Base-by-base conservation (phyloP, 2,888 invertebrate species). In the Xiphydria camelus region DNA sequence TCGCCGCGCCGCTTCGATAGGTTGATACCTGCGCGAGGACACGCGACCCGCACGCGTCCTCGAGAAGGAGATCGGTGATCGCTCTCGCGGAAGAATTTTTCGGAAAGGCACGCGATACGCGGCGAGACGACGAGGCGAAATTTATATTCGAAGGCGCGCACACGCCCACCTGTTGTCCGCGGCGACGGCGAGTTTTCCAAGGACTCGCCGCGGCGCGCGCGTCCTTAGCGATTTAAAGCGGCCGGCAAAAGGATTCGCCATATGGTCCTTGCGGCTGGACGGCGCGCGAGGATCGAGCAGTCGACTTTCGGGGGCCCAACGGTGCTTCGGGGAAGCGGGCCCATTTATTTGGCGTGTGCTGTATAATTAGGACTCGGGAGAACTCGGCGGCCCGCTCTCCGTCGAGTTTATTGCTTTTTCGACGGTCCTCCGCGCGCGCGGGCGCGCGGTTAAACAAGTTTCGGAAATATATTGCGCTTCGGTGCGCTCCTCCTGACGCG, bases 231-330 rank as follows among this genome's bases (percentile, higher is more conserved):
- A 64, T 61, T 59, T 62, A 43, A 44, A 41, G 38, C 49, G 53
- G 50, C 54, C 57, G 56, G 63, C 57, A 55, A 69, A 70, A 72
- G 68, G 68, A 71, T 72, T 73, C 70, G 68, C 73, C 73, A 73
- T 73, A 73, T 73, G 73, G 72, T 59, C 55, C 44, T 50, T 61
- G 35, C 26, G 43, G 34, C 20, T 31, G 46, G 53, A 23, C 54
- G 59, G 37, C 52, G 57, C 42, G 17, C 26, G 34, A 9, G 38
- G 31, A 37, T 44, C 7, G 46, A 49, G 45, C 51, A 51, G 51
- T 57, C 62, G 55, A 58, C 48, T 44, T 46, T 32, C 61, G 63
- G 51, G 56, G 53, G 64, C 55, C n/a, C 58, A 56, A 53, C 58
- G 65, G 54, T 61, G 63, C 44, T 68, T 68, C 68, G 64, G 40